phyloP scores from a whole-genome alignment of 2,113 vertebrate species.

The Mellivora capensis region DNA sequence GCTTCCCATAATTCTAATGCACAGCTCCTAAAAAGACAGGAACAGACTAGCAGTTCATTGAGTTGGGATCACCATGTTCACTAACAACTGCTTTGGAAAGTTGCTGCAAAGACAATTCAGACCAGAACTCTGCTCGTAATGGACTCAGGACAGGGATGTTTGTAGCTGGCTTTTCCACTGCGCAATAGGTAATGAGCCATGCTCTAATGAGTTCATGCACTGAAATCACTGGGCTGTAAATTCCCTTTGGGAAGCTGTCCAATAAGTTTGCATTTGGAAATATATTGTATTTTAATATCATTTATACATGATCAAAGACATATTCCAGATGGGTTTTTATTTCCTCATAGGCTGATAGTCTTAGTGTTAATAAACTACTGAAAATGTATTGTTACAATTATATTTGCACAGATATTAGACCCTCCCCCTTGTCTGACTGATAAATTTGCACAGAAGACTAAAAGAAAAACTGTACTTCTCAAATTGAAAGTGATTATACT shows the following conservation, averaged over 20 bases:
- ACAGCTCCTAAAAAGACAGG: background rate
- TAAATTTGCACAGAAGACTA: background rate
- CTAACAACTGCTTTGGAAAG: background rate
- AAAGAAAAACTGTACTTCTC: conserved; percentile 41
- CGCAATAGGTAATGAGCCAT: background rate
- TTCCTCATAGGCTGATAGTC: background rate
- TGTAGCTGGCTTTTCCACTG: background rate
- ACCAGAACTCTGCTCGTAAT: background rate
- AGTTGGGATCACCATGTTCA: background rate
- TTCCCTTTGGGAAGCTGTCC: background rate
- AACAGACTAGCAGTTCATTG: background rate
- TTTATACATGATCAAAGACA: background rate
- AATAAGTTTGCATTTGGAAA: background rate
- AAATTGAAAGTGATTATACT: background rate
- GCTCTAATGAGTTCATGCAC: background rate
- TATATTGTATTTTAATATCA: conserved; percentile 29
- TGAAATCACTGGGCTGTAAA: background rate
- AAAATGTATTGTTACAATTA: conserved; percentile 40
- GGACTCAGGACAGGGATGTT: background rate
- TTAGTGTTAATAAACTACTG: background rate
- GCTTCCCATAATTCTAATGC: background rate
- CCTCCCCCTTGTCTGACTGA: background rate
- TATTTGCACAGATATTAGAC: conserved; percentile 14
- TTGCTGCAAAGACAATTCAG: background rate
- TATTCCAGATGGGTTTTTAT: background rate